Evolutionary conservation across 2,888 invertebrate species (phyloP), one percentile per base, ranked within the genome.

Genomic region (Syritta pipiens): DNA sequence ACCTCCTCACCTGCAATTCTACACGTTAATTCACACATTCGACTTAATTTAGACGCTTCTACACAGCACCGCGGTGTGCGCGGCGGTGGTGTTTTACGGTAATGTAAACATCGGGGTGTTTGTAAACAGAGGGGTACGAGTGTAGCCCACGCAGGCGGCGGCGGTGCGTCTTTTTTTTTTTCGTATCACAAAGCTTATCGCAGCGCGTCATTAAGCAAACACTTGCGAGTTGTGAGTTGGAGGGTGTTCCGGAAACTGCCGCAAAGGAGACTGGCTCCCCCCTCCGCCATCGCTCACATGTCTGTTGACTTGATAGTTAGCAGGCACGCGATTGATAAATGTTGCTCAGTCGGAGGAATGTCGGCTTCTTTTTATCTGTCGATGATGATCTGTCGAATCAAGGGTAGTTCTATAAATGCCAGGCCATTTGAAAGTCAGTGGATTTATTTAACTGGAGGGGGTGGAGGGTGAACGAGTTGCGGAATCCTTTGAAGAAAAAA

Each of bases 321-420:
- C 63, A 57, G 57, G 40, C 76, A 76, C 69, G 76, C 76, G 63
- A 76, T 76, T 62, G 68, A 68, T 75, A 42, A 48, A 68, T 55
- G 60, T 55, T 24, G 24, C 32, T 35, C 12, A 14, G 42, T 14
- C 32, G 20, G 6, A 49, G 28, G 57, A 49, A 49, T 22, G 49
- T 1, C 57, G 69, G 49, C 10, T 28, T n/a, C 14, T 44, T 76
- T 76, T 76, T 24, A 76, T 69, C 63, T 37, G 46, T n/a, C n/a
- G 37, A 30, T 69, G 55, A 63, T 76, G 49, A 63, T 69, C 76
- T 55, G 57, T 57, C 69, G 44, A 69, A 69, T 76, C 69, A 69
- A 48, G 57, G 55, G 68, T 76, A 37, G 69, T 76, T 69, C 35
- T 26, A 22, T 62, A 62, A 57, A 76, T 68, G 49, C 42, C 28